Evolutionary conservation across 2,888 invertebrate genomes (phyloP), one percentile per base, ranked within the genome.

Genomic region (Penaeus monodon): DNA sequence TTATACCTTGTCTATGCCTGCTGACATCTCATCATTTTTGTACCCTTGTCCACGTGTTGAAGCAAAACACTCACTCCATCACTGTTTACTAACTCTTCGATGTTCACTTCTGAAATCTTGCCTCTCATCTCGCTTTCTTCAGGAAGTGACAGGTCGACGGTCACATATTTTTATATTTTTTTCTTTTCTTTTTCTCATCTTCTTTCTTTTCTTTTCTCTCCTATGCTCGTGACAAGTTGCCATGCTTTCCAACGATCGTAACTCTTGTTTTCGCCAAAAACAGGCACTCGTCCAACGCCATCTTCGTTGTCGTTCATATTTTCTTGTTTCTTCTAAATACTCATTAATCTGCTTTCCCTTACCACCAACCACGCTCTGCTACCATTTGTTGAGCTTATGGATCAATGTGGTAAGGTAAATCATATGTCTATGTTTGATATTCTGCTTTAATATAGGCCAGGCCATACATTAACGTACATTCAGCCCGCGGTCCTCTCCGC

Each of bases 181-280:
- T n/a, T n/a, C n/a, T n/a, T n/a, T 33, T 27, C 4, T n/a, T 80
- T 65, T 63, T 80, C 3, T 33, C 3, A 2, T 33, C 3, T 33
- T 33, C 3, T 33, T 33, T 3, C 63, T 80, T 64, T 80, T 79
- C 79, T 79, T 65, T 27, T 29, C 33, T 33, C 3, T 33, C 33
- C 33, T 64, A 65, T 22, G 4, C 64, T 80, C 17, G 33, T 80
- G 80, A 80, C 63, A 65, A 64, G 17, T 65, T 80, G 65, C 80
- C 80, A 65, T 80, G 65, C n/a, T 65, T 80, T 80, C 80, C 65
- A 65, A 7, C 65, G 29, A 22, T 80, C 80, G 27, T 65, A 64
- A 29, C 29, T 80, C 65, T 20, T 80, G n/a, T 29, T 2, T 38
- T 38, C 33, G 33, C 4, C 33, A 6, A 27, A 10, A 27, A 44